phyloP scores from a whole-genome alignment of 2,113 vertebrate species.

The Mungos mungo region DNA sequence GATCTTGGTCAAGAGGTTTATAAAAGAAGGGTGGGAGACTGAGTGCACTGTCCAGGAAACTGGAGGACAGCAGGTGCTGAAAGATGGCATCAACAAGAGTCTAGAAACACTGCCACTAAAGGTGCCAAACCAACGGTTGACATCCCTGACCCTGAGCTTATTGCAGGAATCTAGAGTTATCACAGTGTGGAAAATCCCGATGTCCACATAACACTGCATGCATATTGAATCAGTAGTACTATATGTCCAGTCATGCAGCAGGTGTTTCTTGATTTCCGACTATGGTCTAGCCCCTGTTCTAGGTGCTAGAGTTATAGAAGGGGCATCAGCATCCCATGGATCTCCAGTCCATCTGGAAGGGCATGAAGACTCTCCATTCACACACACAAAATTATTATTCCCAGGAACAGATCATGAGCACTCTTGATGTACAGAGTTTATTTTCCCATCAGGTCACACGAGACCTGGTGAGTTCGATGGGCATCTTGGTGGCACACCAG shows the following conservation, averaged over 20 bases:
- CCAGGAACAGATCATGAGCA: background rate
- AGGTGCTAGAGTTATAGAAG: background rate
- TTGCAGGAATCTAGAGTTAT: background rate
- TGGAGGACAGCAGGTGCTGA: accelerated
- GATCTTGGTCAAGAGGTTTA: background rate
- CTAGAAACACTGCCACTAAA: background rate
- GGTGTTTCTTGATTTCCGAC: background rate
- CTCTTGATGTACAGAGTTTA: background rate
- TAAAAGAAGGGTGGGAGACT: background rate
- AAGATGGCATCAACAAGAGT: accelerated
- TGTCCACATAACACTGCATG: background rate
- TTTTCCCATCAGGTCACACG: background rate
- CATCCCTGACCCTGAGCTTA: accelerated
- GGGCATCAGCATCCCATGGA: too few species aligned
- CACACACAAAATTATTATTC: background rate
- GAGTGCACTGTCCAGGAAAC: background rate
- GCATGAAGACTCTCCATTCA: too few species aligned
- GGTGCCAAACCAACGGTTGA: too few species aligned
- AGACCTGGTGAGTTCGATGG: background rate
- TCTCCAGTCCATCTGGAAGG: background rate
- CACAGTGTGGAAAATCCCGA: background rate
- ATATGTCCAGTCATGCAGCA: background rate
- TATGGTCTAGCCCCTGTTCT: background rate
- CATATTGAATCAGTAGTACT: background rate
- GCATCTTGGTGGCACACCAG: accelerated